phyloP scores from a whole-genome alignment of 1,140 invertebrate genomes.

The Eriosoma lanigerum region DNA sequence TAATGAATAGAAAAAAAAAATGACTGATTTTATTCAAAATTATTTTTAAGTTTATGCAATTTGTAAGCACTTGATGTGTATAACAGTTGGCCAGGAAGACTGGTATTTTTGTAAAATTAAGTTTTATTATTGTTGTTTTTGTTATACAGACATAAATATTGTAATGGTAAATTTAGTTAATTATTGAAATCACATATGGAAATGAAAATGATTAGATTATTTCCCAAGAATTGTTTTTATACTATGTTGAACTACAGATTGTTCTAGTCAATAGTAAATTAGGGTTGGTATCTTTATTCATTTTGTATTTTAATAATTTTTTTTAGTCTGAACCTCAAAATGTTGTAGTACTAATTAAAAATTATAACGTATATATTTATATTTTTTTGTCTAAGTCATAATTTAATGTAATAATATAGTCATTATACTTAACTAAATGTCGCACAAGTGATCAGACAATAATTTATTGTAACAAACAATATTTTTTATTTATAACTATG shows the following conservation, averaged over 20 bases:
- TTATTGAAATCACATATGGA: not conserved
- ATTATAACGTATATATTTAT: not conserved
- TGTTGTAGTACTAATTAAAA: too few species aligned
- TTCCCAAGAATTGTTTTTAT: not conserved
- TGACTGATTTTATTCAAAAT: constrained; percentile 45
- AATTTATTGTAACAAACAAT: not conserved
- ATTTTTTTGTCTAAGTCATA: constrained; percentile 47
- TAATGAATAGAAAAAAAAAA: constrained; percentile 32
- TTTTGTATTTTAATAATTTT: constrained; percentile 32
- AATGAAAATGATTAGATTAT: not conserved
- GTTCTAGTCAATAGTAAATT: constrained; percentile 50
- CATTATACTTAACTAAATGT: not conserved
- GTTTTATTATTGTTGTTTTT: constrained; percentile 46
- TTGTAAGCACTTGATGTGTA: constrained; percentile 8
- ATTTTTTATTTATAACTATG: not conserved
- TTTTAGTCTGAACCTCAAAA: not conserved
- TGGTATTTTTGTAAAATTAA: constrained; percentile 39
- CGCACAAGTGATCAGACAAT: constrained; percentile 4
- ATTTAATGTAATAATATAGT: constrained; percentile 50
- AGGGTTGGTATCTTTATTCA: constrained; percentile 21
- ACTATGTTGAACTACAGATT: not conserved
- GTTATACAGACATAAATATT: constrained; percentile 38
- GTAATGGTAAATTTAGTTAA: constrained; percentile 20
- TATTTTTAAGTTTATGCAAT: constrained; percentile 32
- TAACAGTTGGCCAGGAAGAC: not conserved